A percentile compares a stretch with the other conserved stretches of the same genome.
Conservation (phyloP, 1,140 invertebrate genomes). For the Pachyrhynchus sulphureomaculatus region DNA sequence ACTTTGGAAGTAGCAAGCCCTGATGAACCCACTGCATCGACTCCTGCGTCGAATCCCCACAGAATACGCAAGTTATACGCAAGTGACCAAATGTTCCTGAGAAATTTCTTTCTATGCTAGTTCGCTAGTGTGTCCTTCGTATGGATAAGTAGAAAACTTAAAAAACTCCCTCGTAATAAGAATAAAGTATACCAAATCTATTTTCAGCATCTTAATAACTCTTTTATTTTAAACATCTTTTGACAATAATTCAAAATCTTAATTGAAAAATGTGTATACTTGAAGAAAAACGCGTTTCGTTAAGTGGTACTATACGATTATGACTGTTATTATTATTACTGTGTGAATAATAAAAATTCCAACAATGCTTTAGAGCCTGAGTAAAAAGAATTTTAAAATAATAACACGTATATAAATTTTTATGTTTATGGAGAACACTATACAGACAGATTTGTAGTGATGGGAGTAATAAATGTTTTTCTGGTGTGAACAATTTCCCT, state of each 20-base stretch:
- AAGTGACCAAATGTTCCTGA: no score
- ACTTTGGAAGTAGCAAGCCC: no score
- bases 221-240: no score
- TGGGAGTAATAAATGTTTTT: conserved; percentile 3
- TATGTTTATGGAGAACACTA: conserved; percentile 26
- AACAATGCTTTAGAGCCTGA: conserved; percentile 5
- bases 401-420: conserved; percentile 25
- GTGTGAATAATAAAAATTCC: conserved; percentile 27
- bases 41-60: no score
- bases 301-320: conserved; percentile 27
- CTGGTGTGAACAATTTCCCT: background rate
- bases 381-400: conserved; percentile 12
- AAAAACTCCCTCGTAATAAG: no score
- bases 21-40: no score
- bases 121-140: no score
- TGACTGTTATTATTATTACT: background rate
- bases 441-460: conserved; percentile 27
- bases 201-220: no score
- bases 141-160: no score
- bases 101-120: no score
- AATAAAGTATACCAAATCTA: no score
- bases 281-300: background rate
- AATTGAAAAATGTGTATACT: background rate
- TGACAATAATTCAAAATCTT: background rate
- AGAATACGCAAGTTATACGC: no score